Conservation (phyloP, 1,140 invertebrate genomes). For the Diuraphis noxia region DNA sequence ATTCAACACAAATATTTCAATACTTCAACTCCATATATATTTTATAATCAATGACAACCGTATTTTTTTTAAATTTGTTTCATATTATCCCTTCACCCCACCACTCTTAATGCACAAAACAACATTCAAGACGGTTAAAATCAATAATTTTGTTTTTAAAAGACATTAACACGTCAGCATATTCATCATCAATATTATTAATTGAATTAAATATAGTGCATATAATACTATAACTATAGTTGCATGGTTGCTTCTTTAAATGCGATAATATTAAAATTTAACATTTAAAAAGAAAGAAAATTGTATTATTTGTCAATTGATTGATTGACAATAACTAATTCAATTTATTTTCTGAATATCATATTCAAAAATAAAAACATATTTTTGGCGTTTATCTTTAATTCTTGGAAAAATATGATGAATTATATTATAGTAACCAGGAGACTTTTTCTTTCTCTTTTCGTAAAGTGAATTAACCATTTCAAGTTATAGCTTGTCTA, state of each 20-base stretch:
- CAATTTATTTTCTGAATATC: neutral
- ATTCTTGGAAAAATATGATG: neutral
- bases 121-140: neutral
- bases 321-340: neutral
- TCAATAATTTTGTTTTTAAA: slow-evolving; percentile 5
- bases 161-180: neutral
- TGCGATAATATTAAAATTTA: neutral
- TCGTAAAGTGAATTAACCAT: neutral
- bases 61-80: neutral
- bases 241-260: neutral
- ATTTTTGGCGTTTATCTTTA: neutral
- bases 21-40: neutral
- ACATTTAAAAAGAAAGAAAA: neutral
- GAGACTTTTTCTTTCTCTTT: neutral
- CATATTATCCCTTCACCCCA: neutral
- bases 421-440: neutral
- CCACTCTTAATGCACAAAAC: neutral
- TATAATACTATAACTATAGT: neutral
- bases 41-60: neutral
- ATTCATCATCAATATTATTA: no score
- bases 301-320: neutral
- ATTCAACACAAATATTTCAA: neutral
- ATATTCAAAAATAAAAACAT: neutral
- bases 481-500: neutral
- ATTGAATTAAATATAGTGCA: neutral